Evolutionary conservation across 2,797 vertebrate species (phyloP), one percentile per base, ranked within the genome.

Genomic region (Takifugu ocellatus): DNA sequence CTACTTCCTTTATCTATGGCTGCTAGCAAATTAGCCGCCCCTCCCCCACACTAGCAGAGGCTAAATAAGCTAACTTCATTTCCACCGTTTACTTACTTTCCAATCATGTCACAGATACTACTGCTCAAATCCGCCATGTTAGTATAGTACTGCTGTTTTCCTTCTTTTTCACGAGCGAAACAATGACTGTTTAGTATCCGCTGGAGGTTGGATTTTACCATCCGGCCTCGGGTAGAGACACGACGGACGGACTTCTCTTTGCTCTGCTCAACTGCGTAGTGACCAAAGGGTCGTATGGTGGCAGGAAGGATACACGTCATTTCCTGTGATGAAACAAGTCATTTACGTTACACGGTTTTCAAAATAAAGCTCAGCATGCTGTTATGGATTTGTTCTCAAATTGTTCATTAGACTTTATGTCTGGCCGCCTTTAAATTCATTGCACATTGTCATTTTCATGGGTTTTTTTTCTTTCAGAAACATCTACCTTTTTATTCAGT

Each of bases 131-230:
- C 77, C 69, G 89, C 90, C 92, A 93, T 92, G 68, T 74, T 83
- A 51, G 46, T 76, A 44, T 64, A 49, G 61, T 60, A 66, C 71
- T 87, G 89, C 43, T 72, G 84, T 90, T 92, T 92, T 90, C 91
- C 91, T 90, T 93, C 92, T 84, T 93, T 93, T 85, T 93, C 91
- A 74, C 92, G 91, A 86, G 91, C 92, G 90, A 93, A 93, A 87
- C 92, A 93, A 87, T 93, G 92, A 92, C 92, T 93, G 81, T 93
- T 93, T 82, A 93, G 89, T 86, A 93, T 93, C 87, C 91, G 91
- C 91, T 93, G 92, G 90, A 93, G 92, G 92, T 93, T 92, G 89
- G 92, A 92, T 92, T 93, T 93, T 89, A 93, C 90, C 92, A 93
- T 93, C 92, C 92, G 92, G 92, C 89, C 91, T 90, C 90, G 90